Evolutionary conservation across 2,113 vertebrate species (phyloP).

Genomic region (Ophthalmolycus amberensis): DNA sequence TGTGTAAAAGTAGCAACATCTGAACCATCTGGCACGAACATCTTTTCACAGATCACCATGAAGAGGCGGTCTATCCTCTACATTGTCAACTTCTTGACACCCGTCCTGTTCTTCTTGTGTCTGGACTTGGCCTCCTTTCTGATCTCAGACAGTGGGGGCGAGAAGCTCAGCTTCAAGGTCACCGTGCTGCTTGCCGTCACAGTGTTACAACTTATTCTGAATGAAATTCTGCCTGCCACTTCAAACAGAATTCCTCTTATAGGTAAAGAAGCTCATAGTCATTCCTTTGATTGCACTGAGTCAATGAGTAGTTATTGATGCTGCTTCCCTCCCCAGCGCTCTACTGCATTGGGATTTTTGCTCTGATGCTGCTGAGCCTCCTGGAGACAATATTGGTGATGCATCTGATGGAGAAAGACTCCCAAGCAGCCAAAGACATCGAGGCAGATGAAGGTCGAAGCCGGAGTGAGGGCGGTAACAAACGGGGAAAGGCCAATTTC

Average conservation of each 20-base stretch:
- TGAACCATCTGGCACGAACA: not conserved
- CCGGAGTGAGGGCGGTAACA: not conserved
- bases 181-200: conserved; percentile 80
- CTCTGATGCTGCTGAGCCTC: conserved; percentile 83
- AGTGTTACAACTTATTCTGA: conserved; percentile 80
- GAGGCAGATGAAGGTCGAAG: not conserved
- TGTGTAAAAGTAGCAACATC: not conserved
- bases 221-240: conserved; percentile 78
- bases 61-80: conserved; percentile 82
- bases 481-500: not conserved
- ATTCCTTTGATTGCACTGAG: not conserved
- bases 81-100: conserved; percentile 84
- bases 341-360: conserved; percentile 82
- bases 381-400: conserved; percentile 81
- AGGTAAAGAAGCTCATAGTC: conserved; percentile 52
- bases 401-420: conserved; percentile 73
- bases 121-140: conserved; percentile 85
- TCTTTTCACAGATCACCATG: conserved; percentile 80
- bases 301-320: not conserved
- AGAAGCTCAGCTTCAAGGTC: conserved; percentile 78
- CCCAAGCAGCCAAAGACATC: not conserved
- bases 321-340: conserved; percentile 28
- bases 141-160: conserved; percentile 79
- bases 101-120: conserved; percentile 80
- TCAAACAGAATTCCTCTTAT: conserved; percentile 78